Conservation (phyloP, 2,888 invertebrate species). For the Pegoplata infirma region DNA sequence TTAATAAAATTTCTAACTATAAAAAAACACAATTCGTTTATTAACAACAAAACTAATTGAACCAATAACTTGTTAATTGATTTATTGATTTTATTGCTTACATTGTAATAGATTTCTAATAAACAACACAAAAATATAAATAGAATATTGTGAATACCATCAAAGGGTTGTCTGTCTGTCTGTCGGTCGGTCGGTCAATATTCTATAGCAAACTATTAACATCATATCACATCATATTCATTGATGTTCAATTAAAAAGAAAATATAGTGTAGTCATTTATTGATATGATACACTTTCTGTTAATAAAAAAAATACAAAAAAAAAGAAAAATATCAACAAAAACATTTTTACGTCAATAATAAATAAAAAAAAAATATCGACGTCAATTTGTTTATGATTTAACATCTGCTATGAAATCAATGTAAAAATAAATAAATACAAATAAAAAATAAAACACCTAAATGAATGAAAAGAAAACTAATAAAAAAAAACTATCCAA, state of each 20-base stretch:
- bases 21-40: too few species aligned
- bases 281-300: conserved; percentile 1
- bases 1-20: too few species aligned
- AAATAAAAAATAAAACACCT: background rate
- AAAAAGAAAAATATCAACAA: background rate
- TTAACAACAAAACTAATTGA: too few species aligned
- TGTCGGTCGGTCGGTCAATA: too few species aligned
- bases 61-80: background rate
- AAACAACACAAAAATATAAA: background rate
- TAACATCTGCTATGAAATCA: conserved; percentile 42
- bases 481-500: conserved; percentile 2
- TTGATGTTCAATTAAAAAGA: conserved; percentile 50
- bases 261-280: conserved; percentile 33
- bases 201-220: background rate
- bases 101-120: conserved; percentile 32
- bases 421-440: conserved; percentile 40
- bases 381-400: conserved; percentile 37
- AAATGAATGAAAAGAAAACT: background rate
- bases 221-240: conserved; percentile 11
- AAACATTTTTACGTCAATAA: conserved; percentile 32
- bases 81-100: conserved; percentile 14
- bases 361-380: background rate
- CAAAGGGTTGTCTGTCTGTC: conserved; percentile 27
- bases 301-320: background rate
- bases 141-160: background rate